phyloP scores from a whole-genome alignment of 2,797 vertebrate genomes.

The Salmo trutta region DNA sequence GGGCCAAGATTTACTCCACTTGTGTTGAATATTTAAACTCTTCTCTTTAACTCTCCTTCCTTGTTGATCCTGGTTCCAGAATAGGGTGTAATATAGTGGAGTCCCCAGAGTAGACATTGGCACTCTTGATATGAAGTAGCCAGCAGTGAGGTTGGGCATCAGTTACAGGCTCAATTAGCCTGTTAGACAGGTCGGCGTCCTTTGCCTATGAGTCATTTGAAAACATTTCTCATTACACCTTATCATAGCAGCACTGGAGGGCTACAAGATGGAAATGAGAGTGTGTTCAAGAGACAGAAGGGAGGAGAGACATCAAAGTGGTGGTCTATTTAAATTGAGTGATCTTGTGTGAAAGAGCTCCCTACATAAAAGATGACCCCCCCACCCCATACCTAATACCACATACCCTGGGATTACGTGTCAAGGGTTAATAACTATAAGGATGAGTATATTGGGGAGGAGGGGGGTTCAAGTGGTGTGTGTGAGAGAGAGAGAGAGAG shows the following conservation, averaged over 20 bases:
- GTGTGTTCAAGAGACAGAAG: conserved; percentile 31
- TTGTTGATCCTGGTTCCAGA: not conserved
- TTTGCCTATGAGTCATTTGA: conserved; percentile 51
- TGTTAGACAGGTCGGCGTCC: conserved; percentile 52
- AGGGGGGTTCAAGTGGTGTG: conserved; percentile 16
- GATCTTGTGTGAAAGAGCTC: conserved; percentile 71
- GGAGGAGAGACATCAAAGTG: conserved; percentile 69
- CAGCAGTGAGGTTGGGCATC: not conserved
- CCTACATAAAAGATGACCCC: conserved; percentile 71
- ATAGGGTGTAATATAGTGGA: conserved; percentile 3
- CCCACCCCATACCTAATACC: conserved; percentile 51
- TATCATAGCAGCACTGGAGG: conserved; percentile 59
- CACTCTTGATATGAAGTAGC: not conserved
- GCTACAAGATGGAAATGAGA: conserved; percentile 63
- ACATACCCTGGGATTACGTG: conserved; percentile 63
- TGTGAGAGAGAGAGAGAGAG: conserved; percentile 1
- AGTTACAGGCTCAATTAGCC: conserved; percentile 50
- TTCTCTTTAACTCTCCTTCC: conserved; percentile 8
- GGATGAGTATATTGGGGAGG: conserved; percentile 43
- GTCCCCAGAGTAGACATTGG: not conserved
- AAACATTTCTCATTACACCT: conserved; percentile 76
- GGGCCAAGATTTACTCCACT: not conserved
- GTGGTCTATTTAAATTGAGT: conserved; percentile 69
- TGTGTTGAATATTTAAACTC: not conserved
- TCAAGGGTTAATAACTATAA: conserved; percentile 69